Evolutionary conservation across 2,113 vertebrate species (phyloP), one percentile per base, ranked within the genome.

Genomic region (Cercopithecus mona): DNA sequence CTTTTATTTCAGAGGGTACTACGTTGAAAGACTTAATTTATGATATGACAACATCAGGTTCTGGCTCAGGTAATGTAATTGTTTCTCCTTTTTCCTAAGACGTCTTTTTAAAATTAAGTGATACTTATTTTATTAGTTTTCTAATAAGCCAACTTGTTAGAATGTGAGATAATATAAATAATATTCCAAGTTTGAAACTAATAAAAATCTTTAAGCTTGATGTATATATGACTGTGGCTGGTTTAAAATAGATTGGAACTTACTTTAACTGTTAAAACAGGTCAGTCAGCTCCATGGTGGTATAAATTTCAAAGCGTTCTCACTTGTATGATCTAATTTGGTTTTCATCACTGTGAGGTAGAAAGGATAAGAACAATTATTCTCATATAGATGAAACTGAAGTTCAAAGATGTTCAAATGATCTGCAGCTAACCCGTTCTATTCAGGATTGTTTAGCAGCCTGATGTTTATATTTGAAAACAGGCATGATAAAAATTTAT

Each of bases 1-100:
- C 99, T 75, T 99, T 99, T 96, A 99, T 99, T 98, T 99, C 99
- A 0, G 99, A 99, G 75, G 99, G 99, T 76, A 99, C 99, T 73
- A 99, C 99, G 0, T 98, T 99, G 88, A 99, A 99, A 98, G 99
- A 99, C 98, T 99, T 99, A 93, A 99, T 99, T 99, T 99, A 99
- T 48, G 99, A 99, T 98, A 99, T 99, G 99, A 99, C 99, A 94
- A 99, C 99, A 52, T 99, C 99, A 0, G 99, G 99, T 50, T 99
- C 99, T 90, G 99, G 99, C 76, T 99, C 99, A 98, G 99, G 99
- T 99, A 98, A 97, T 88, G 32, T 57, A 43, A 64, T 93, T 88
- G 22, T 6, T 25, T 83, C 27, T 95, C 16, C 8, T 94, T 96
- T 95, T 96, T 96, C 48, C 68, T 97, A 78, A 79, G 43, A 48